phyloP scores from a whole-genome alignment of 2,888 invertebrate species.

The Drosophila villosipedis region DNA sequence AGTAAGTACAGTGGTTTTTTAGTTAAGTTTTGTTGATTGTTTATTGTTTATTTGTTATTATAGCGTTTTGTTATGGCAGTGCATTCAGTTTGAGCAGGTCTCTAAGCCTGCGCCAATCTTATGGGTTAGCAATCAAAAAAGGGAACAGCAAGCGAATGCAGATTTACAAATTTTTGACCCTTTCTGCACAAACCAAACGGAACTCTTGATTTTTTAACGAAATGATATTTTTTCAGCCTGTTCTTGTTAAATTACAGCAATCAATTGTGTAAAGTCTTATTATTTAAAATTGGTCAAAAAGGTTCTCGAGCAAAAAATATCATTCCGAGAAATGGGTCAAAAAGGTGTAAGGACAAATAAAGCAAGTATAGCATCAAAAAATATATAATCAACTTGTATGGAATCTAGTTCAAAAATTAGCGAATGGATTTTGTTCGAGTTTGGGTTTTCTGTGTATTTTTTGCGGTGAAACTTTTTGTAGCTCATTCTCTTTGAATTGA shows the following conservation, averaged over 20 bases:
- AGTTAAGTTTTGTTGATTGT: constrained; percentile 16
- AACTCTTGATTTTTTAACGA: constrained; percentile 37
- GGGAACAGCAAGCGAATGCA: constrained; percentile 59
- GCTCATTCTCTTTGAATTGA: constrained; percentile 2
- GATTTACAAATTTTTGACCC: constrained; percentile 64
- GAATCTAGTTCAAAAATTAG: constrained; percentile 20
- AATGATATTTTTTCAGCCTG: constrained; percentile 69
- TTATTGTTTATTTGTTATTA: constrained; percentile 38
- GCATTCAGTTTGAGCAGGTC: constrained; percentile 25
- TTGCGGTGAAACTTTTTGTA: constrained; percentile 19
- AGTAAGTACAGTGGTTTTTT: constrained; percentile 10
- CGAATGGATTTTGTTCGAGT: constrained; percentile 18
- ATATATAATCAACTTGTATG: constrained; percentile 12
- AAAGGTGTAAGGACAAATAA: constrained; percentile 44
- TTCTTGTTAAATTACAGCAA: constrained; percentile 30
- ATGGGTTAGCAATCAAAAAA: constrained; percentile 40
- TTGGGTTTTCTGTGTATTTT: constrained; percentile 10
- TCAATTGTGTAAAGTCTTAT: constrained; percentile 24
- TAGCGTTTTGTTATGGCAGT: constrained; percentile 41
- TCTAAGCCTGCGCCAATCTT: constrained; percentile 14
- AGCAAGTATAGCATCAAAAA: constrained; percentile 15
- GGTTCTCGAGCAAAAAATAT: constrained; percentile 84
- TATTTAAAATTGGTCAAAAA: constrained; percentile 62
- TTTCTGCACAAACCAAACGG: constrained; percentile 38
- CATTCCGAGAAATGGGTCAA: constrained; percentile 85